Evolutionary conservation across 2,888 invertebrate genomes (phyloP), one percentile per base, ranked within the genome.

Genomic region (Apotomis turbidana): DNA sequence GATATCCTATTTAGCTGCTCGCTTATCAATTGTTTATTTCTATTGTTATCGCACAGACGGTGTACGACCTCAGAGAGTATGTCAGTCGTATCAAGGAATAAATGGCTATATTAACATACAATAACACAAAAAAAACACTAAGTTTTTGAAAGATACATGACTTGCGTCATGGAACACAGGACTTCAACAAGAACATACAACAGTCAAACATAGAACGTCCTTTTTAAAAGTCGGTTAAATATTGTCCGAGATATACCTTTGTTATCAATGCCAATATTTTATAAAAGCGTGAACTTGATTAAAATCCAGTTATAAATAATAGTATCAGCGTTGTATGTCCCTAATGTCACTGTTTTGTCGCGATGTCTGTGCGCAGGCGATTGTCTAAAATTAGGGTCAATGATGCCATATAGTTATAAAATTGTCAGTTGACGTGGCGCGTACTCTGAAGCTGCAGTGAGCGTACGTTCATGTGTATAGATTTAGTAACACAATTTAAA

Each of bases 341-440:
- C 5, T 12, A n/a, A 12, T 13, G 63, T 6, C 13, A 54, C 15
- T 38, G 38, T 36, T 36, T 13, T 38, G 52, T 51, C 38, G 63
- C 52, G 54, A 64, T 15, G 15, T 54, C 44, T 6, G 41, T 46
- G 27, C 8, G 73, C 54, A 81, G 83, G 79, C 79, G 82, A 76
- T 68, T 81, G 80, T 79, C 81, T 85, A 81, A 90, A 90, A 90
- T 90, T 90, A 90, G 82, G 90, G 90, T 90, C 90, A 90, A 90
- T 89, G 89, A 87, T 89, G 87, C 88, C 87, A 86, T 85, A 27
- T 27, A 83, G 81, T 83, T 77, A 80, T 85, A 85, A 86, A 87
- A 86, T 80, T 78, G 83, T 83, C 85, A 84, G 85, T 82, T 81
- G 80, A 78, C 78, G 81, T 78, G 76, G 77, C 78, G 76, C 73